These are phyloP conservation scores for Lasioglossum marginatum DNA, from an alignment of 2,888 invertebrate genomes.

Conservation along the genomic window DNA sequence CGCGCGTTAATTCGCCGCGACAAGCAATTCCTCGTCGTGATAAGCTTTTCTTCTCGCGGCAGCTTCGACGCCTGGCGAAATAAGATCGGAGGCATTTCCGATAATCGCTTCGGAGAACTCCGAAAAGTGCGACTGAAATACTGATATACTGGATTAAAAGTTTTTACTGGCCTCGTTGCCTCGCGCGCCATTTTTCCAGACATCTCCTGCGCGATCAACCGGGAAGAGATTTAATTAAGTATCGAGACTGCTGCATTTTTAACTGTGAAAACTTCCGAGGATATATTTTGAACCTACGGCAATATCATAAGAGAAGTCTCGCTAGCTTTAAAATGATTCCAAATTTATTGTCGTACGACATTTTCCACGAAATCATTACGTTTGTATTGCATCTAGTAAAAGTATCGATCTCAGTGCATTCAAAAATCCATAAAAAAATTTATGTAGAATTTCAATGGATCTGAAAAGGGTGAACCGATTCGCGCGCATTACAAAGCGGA, in stretches of 20 bases:
- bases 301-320: not conserved
- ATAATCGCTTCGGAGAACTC: constrained; percentile 25
- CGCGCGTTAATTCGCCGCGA: constrained; percentile 61
- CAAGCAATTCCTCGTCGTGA: constrained; percentile 60
- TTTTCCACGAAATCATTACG: too few species aligned
- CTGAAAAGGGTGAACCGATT: not conserved
- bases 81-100: constrained; percentile 36
- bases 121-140: not conserved
- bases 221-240: not conserved
- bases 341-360: too few species aligned
- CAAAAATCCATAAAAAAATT: not conserved
- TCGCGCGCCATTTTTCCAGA: not conserved
- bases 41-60: constrained; percentile 23
- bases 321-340: too few species aligned
- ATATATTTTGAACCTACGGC: not conserved
- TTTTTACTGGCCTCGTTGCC: not conserved
- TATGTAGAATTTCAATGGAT: not conserved
- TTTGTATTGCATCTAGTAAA: too few species aligned
- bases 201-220: not conserved
- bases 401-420: not conserved
- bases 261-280: not conserved
- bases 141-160: not conserved
- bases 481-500: not conserved
- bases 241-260: too few species aligned
- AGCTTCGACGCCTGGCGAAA: constrained; percentile 49